phyloP scores from a whole-genome alignment of 2,888 invertebrate species.

The Urechis unicinctus region DNA sequence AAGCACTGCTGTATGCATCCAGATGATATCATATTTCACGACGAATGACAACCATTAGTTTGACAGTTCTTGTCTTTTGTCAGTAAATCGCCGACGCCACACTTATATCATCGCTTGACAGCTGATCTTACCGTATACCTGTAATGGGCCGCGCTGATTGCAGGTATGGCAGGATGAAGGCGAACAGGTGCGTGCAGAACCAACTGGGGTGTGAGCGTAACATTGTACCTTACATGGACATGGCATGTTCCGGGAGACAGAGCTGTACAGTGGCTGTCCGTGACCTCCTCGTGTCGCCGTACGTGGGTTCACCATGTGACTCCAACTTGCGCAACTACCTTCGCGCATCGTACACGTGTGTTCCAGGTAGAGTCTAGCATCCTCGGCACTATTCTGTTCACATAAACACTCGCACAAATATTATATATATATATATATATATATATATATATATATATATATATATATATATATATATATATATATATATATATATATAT shows the following conservation, averaged over 20 bases:
- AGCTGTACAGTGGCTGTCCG: slow-evolving; percentile 9
- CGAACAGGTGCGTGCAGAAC: slow-evolving; percentile 2
- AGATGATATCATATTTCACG: no score
- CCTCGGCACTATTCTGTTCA: no score
- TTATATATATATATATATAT: no score
- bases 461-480: slow-evolving; percentile 2
- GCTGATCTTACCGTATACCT: not conserved
- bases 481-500: slow-evolving; percentile 2
- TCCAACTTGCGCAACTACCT: slow-evolving; percentile 9
- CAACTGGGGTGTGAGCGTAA: slow-evolving; percentile 6
- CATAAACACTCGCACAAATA: no score
- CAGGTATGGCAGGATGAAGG: slow-evolving; percentile 10
- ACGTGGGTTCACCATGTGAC: slow-evolving; percentile 2
- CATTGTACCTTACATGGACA: slow-evolving; percentile 1
- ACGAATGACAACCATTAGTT: no score
- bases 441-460: not conserved
- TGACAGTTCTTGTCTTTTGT: no score
- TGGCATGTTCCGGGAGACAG: slow-evolving; percentile 6
- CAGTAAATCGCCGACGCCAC: no score
- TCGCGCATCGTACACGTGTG: slow-evolving; percentile 7
- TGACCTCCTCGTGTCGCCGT: slow-evolving; percentile 7
- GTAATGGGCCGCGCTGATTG: not conserved
- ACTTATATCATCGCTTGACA: no score
- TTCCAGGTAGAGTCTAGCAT: no score
- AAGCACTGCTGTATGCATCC: no score